Evolutionary conservation across 2,797 vertebrate species (phyloP), one percentile per base, ranked within the genome.

Genomic region (Knipowitschia caucasica): DNA sequence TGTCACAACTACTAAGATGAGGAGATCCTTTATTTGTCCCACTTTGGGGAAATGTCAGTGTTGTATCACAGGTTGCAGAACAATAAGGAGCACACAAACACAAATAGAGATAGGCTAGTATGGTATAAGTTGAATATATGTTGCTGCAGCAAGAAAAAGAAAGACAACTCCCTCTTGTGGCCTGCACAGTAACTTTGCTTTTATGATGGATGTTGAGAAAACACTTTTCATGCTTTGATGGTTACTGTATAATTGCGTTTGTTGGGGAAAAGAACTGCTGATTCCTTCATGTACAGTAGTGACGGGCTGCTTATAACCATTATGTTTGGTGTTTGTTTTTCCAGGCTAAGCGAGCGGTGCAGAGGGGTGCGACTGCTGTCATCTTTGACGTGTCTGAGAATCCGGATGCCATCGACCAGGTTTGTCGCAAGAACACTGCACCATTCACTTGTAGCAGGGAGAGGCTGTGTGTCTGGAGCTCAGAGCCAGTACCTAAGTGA

Each of bases 311-410:
- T 30, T 29, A 5, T 10, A 2, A 33, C 24, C 10, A 7, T 26
- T 49, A 9, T 51, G 46, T 71, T 40, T 74, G 40, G 17, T 27
- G 43, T 2, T 1, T 5, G 58, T 29, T 70, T 39, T 75, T 73
- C 57, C 86, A 99, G 97, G 97, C 97, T 6, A 98, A 94, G 86
- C 87, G 95, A 78, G 97, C 97, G 0, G 94, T 99, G 25, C 96
- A 99, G 81, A 90, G 96, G 31, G 97, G 97, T 69, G 97, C 97
- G 36, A 99, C 96, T 0, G 97, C 97, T 0, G 96, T 99, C 82
- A 99, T 99, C 89, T 99, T 99, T 62, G 97, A 99, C 50, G 96
- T 99, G 60, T 98, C 97, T 0, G 97, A 99, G 89, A 99, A 99
- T 74, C 97, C 96, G 38, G 95, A 98, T 59, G 97, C 97, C 75